Base-by-base conservation (phyloP, 1,140 invertebrate species). In the Apis cerana region DNA sequence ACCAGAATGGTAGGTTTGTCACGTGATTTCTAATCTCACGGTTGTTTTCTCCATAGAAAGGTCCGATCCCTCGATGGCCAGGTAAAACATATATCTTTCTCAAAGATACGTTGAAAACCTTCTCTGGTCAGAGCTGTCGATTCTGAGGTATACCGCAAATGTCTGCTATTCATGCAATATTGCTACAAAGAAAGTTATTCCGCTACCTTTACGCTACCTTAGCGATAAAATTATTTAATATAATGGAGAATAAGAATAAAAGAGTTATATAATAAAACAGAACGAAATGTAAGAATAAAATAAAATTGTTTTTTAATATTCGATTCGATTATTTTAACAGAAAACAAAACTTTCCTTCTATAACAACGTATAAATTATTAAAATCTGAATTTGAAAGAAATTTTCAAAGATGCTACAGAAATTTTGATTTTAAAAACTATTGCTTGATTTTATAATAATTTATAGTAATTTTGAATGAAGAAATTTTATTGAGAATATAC, bases 21-120 rank as follows among this genome's bases (percentile, higher is more conserved):
- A 7, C 48, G 61, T 21, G 72, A 81, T 81, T 75, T 68, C 72
- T 59, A 81, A 75, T 81, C 80, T 68, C 61, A 75, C 62, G 80
- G 72, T 61, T 67, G 48, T 81, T 75, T 75, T n/a, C 71, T 80
- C 43, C n/a, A 54, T 23, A 52, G 19, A 23, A 75, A 64, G 50
- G 58, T 79, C 48, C 21, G 72, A 58, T 50, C 72, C 64, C 52
- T 76, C 33, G 62, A 17, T 19, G 54, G 48, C 23, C 80, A 59
- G 64, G 62, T 68, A 68, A 61, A 3, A 27, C n/a, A 13, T n/a
- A 68, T 27, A 48, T 56, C 74, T 83, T 84, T 80, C 50, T 71
- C 75, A 71, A 43, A 43, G 80, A 43, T 58, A 65, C 71, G 74
- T 52, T 67, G 62, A 65, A 81, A 80, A 50, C 79, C 50, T 80